Base-by-base conservation (phyloP, 2,797 vertebrate species). In the Sebastes nivosus region DNA sequence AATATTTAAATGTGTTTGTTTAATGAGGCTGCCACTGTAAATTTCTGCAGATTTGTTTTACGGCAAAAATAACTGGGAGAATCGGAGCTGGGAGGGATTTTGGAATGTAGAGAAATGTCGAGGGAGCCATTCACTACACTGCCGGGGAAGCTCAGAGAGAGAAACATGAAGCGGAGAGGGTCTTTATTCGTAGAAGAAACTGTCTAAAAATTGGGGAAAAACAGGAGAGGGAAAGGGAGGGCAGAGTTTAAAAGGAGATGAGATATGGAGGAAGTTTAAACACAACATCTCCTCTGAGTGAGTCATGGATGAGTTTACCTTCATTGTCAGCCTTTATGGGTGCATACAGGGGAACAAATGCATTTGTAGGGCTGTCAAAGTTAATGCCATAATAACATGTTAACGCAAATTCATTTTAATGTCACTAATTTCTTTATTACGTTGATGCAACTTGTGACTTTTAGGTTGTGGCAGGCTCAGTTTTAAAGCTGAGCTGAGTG, bases 51-150 rank as follows among this genome's bases (percentile, higher is more conserved):
- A 3, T 12, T 77, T 85, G 38, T 42, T 82, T 80, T 59, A 58
- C 46, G 10, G 73, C 67, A 67, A 84, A 80, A 54, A 86, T 84
- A 81, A 87, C 14, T 42, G 42, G 36, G 72, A 66, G 70, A 83
- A 77, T 57, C 16, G 34, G 72, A 74, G 70, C 55, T 6, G 64
- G 78, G 77, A 84, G 84, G 57, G 78, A 29, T 92, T 86, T 83
- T 64, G 86, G 88, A 92, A 93, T 90, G 90, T 67, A 60, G 83
- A 54, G 82, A 91, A 89, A 76, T 75, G 79, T 83, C 90, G 34
- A 77, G 93, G 93, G 90, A 94, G 82, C 82, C 60, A 79, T 91
- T 90, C 68, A 75, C 63, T 32, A 66, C 22, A 4, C 25, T 79
- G 74, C 66, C 34, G 42, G 75, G 67, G 80, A 68, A 82, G 73